Base-by-base conservation (phyloP, 2,888 invertebrate species). In the Selenia dentaria region DNA sequence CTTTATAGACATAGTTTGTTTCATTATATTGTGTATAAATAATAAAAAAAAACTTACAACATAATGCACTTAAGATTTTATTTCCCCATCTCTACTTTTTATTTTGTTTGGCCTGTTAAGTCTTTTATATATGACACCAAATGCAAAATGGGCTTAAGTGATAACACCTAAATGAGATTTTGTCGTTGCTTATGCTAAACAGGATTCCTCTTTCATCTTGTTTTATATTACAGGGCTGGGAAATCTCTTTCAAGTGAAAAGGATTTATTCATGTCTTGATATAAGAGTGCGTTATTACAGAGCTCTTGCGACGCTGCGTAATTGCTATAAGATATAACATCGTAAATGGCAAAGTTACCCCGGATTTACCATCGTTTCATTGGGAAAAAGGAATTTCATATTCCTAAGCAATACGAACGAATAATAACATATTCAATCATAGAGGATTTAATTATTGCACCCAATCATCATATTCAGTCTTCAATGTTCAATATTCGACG, bases 141-240 rank as follows among this genome's bases (percentile, higher is more conserved):
- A 70, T 68, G 59, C 62, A 62, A 71, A 71, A 64, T 56, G 53
- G 53, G 48, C 43, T 65, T 66, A 64, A 67, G 64, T 67, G 64
- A 37, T 42, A 28, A 28, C 25, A 25, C 33, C 27, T 32, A 47
- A 66, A 70, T 66, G 47, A 70, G 64, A 69, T 71, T 70, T 67
- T 59, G 37, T 62, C 63, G 54, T 54, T 74, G 74, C 72, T 80
- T 79, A 80, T 78, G 79, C 67, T 74, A 79, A 82, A 67, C 64
- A 72, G 73, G 72, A 74, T 73, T 70, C 64, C 67, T 60, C 70
- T 76, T 76, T 79, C 74, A 79, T 80, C 69, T 79, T 67, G 65
- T 69, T 73, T 71, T 63, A 69, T 74, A 82, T 79, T 72, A 78
- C 65, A 75, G 70, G 64, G 67, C 51, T 58, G 57, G 58, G 57